These are phyloP conservation scores for Agelaius phoeniceus DNA, from an alignment of 2,113 vertebrate genomes.

Conservation along the genomic window DNA sequence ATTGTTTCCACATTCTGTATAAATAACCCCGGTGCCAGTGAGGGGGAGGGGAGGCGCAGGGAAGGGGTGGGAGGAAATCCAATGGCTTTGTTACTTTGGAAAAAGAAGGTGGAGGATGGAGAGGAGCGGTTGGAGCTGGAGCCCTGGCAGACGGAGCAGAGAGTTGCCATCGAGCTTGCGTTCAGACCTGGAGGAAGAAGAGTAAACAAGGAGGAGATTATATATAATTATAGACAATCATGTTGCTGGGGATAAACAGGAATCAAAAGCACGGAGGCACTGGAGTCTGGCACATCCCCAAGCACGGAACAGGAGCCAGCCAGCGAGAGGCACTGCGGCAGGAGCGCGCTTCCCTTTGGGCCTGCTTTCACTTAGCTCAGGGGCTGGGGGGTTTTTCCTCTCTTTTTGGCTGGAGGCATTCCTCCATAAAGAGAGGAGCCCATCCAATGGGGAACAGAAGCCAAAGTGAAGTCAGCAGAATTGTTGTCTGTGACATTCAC, in stretches of 20 bases:
- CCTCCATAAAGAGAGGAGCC: conserved; percentile 8
- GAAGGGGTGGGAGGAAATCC: conserved; percentile 29
- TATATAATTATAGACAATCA: conserved; percentile 80
- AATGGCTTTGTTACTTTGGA: conserved; percentile 29
- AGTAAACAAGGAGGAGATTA: conserved; percentile 78
- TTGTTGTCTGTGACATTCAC: conserved; percentile 15
- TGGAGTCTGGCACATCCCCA: conserved; percentile 68
- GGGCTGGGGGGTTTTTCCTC: not conserved
- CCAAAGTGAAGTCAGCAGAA: conserved; percentile 68
- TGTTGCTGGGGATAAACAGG: conserved; percentile 72
- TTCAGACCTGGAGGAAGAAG: conserved; percentile 69
- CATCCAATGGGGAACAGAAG: conserved; percentile 41
- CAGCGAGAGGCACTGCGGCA: conserved; percentile 5
- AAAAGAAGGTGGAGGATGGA: conserved; percentile 38
- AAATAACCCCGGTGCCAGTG: conserved; percentile 42
- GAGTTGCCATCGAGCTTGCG: conserved; percentile 30
- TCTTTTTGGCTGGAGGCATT: conserved; percentile 37
- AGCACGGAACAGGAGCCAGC: conserved; percentile 44
- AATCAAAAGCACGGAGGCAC: conserved; percentile 74
- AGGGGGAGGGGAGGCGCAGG: conserved; percentile 17
- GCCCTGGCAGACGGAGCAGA: conserved; percentile 10
- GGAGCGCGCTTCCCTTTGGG: conserved; percentile 10
- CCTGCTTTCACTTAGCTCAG: conserved; percentile 51
- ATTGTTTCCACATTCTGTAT: conserved; percentile 63
- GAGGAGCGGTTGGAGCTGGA: not conserved